Evolutionary conservation across 2,888 invertebrate genomes (phyloP).

Genomic region (Empis stercorea): DNA sequence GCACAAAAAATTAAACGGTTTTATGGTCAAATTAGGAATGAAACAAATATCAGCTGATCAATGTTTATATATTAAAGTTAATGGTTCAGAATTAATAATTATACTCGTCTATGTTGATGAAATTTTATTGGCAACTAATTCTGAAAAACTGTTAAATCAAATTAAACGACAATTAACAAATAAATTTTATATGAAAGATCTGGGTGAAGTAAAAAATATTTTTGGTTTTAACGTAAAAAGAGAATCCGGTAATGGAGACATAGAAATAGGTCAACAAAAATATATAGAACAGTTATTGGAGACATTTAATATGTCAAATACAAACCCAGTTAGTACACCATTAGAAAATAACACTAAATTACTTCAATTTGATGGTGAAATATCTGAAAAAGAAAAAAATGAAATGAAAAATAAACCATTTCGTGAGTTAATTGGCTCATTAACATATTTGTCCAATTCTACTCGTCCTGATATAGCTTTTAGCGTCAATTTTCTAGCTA

Average conservation of each 20-base stretch:
- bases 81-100: not conserved
- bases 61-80: not conserved
- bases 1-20: not conserved
- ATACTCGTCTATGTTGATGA: not conserved
- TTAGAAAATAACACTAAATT: constrained; percentile 4
- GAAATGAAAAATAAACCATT: not conserved
- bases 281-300: not conserved
- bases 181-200: not conserved
- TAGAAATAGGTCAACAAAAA: not conserved
- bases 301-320: constrained; percentile 9
- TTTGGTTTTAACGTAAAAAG: not conserved
- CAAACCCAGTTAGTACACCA: constrained; percentile 5
- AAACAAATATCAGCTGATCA: not conserved
- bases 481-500: constrained; percentile 1
- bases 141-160: not conserved
- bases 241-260: not conserved
- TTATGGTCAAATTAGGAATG: not conserved
- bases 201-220: not conserved
- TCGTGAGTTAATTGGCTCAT: constrained; percentile 1
- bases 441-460: constrained; percentile 4
- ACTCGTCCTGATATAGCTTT: constrained; percentile 4
- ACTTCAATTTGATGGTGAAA: not conserved
- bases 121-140: not conserved
- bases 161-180: not conserved
- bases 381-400: constrained; percentile 1